Conservation (phyloP, 2,888 invertebrate genomes). For the Xanthostigma xanthostigma region DNA sequence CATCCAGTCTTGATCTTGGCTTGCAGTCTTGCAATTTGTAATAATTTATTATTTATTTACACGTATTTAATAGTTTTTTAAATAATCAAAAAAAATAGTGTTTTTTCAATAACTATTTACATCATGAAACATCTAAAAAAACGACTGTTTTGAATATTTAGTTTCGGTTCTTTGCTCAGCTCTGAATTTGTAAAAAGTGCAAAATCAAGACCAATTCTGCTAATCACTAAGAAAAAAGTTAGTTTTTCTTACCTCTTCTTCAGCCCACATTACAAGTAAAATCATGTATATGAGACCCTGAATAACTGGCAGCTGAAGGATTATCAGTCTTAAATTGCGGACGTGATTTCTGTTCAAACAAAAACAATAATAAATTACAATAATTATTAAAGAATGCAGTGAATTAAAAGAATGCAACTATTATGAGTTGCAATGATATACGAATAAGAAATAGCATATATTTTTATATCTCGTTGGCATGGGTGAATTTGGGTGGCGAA, state of each 20-base stretch:
- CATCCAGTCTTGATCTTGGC: too few relatives aligned
- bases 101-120: too few relatives aligned
- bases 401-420: not conserved
- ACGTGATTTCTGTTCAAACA: constrained; percentile 32
- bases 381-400: not conserved
- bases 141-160: too few relatives aligned
- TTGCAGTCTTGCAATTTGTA: too few relatives aligned
- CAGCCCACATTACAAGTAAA: constrained; percentile 44
- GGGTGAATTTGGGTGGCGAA: too few relatives aligned
- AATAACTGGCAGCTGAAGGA: constrained; percentile 53
- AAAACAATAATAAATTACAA: not conserved
- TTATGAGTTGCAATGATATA: not conserved
- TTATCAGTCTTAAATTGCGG: constrained; percentile 37
- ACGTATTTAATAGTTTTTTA: too few relatives aligned
- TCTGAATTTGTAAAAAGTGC: not conserved
- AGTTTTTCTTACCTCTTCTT: constrained; percentile 40
- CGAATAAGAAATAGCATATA: not conserved
- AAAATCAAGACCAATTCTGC: constrained; percentile 3
- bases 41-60: too few relatives aligned
- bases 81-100: too few relatives aligned
- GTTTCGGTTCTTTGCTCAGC: not conserved
- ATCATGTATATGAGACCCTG: constrained; percentile 46
- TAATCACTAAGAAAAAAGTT: constrained; percentile 3
- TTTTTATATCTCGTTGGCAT: not conserved
- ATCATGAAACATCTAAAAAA: too few relatives aligned